Evolutionary conservation across 1,140 invertebrate genomes (phyloP).

Genomic region (Cherax quadricarinatus): DNA sequence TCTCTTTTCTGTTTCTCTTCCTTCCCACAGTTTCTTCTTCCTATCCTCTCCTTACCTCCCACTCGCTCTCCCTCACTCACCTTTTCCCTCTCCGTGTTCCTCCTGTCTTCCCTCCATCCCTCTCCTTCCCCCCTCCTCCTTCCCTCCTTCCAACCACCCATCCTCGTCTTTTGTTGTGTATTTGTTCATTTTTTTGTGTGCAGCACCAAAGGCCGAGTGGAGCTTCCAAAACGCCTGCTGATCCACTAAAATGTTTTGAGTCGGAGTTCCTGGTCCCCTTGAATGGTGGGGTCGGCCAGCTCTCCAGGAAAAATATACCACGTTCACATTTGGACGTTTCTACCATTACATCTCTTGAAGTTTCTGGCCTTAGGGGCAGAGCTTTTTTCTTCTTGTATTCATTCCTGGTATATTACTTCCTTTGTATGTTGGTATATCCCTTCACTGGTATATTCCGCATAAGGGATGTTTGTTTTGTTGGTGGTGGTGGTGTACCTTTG

Average conservation of each 20-base stretch:
- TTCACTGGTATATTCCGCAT: no score
- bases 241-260: constrained; percentile 58
- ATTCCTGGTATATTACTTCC: background rate
- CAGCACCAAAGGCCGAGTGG: constrained; percentile 30
- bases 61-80: background rate
- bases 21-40: no score
- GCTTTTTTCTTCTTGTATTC: background rate
- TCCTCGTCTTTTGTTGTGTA: constrained; percentile 37
- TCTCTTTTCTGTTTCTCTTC: no score
- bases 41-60: background rate
- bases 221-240: constrained; percentile 41
- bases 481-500: no score
- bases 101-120: background rate
- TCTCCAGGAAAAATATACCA: constrained; percentile 26
- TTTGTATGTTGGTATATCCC: no score
- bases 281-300: background rate
- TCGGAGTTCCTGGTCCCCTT: constrained; percentile 37
- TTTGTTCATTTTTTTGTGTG: constrained; percentile 47
- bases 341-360: background rate
- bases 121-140: background rate
- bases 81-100: no score
- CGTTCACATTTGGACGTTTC: background rate
- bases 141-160: background rate
- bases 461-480: no score
- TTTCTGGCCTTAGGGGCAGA: background rate